Base-by-base conservation (phyloP, 2,113 vertebrate genomes). In the Catharus bicknelli region DNA sequence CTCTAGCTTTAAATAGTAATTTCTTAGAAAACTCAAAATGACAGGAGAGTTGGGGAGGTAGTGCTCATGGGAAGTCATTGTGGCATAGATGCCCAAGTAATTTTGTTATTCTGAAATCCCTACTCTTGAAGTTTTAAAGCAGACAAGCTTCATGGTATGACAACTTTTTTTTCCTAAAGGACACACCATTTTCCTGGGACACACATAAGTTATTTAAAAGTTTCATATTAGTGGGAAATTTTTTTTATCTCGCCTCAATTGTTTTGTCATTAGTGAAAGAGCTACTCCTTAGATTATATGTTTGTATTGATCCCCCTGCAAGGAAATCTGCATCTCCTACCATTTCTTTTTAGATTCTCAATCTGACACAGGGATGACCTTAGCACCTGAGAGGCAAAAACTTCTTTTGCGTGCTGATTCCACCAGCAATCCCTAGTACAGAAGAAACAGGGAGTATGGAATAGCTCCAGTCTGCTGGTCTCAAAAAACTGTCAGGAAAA, bases 281-380 rank as follows among this genome's bases (percentile, higher is more conserved):
- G 4, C 9, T 64, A 7, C 23, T 68, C 25, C 20, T 67, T 42
- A 30, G 32, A 25, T 50, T 68, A 10, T 2, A 2, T 50, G 11
- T 50, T 74, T 66, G 15, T 20, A 29, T 15, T 58, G 10, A 14
- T 63, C 77, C 13, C 18, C 15, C n/a, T 63, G 19, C 18, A 74
- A 77, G 26, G 38, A 73, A 89, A 61, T 29, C 36, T 30, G 10
- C 2, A 0, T 55, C 16, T 88, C 34, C 50, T 72, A 26, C 53
- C 7, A 10, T 82, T 76, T 89, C 42, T 20, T 83, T 86, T 74
- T 36, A 43, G 34, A n/a, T 62, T 90, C 27, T 25, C 6, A 36
- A 0, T 36, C 21, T 40, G 32, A 79, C 7, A 36, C 0, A 0
- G 16, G 13, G n/a, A 83, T 4, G 8, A 48, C 18, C 16, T 48